Evolutionary conservation across 2,797 vertebrate genomes (phyloP).

Genomic region (Pteronotus mesoamericanus): DNA sequence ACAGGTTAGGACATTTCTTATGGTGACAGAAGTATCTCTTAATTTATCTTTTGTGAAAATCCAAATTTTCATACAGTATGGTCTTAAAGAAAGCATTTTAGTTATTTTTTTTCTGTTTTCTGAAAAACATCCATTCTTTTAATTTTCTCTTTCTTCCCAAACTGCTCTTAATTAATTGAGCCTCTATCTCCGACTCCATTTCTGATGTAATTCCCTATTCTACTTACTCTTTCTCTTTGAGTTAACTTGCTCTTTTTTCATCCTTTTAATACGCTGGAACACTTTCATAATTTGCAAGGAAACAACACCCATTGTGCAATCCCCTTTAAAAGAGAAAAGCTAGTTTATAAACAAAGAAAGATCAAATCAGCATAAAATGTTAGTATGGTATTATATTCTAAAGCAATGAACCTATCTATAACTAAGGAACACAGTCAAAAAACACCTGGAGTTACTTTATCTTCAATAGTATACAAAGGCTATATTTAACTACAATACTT

Average conservation of each 20-base stretch:
- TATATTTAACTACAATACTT: background rate
- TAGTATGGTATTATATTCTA: background rate
- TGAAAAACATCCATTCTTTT: background rate
- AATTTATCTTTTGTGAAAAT: background rate
- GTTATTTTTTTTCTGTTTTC: background rate
- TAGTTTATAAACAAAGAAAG: constrained; percentile 11
- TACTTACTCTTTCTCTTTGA: background rate
- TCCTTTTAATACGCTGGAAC: background rate
- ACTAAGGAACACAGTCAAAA: background rate
- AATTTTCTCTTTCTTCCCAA: background rate
- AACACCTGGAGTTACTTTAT: background rate
- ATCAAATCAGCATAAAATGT: background rate
- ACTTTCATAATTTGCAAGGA: constrained; percentile 2
- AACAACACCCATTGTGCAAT: background rate
- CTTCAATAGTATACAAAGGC: background rate
- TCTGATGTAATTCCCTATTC: background rate
- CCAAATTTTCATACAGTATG: background rate
- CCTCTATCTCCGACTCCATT: background rate
- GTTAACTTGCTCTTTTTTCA: background rate
- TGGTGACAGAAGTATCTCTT: background rate
- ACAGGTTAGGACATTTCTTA: background rate
- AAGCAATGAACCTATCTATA: background rate
- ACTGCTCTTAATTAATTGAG: background rate
- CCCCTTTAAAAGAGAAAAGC: constrained; percentile 21
- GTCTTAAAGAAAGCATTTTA: background rate